Conservation (phyloP, 2,797 vertebrate species). For the Muraenolepis orangiensis region DNA sequence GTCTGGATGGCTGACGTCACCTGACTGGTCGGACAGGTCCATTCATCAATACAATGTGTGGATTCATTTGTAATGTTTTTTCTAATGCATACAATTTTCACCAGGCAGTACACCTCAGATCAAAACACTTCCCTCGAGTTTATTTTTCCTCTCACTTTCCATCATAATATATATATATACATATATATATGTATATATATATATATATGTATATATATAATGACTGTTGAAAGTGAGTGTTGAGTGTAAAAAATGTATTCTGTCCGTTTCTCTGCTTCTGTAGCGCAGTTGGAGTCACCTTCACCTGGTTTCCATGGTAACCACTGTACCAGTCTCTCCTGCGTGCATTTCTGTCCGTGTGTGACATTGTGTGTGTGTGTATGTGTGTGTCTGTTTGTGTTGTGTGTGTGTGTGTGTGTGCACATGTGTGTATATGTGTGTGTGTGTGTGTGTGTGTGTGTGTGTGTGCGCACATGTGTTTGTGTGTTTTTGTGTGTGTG, state of each 20-base stretch:
- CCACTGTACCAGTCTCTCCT: slow-evolving; percentile 7
- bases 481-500: slow-evolving; percentile 2
- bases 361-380: background rate
- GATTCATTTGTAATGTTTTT: slow-evolving; percentile 51
- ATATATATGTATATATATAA: slow-evolving; percentile 18
- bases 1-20: slow-evolving; percentile 20
- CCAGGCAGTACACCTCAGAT: slow-evolving; percentile 44
- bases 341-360: background rate
- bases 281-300: slow-evolving; percentile 31
- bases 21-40: no score
- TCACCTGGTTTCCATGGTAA: slow-evolving; percentile 44
- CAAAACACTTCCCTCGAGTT: slow-evolving; percentile 33
- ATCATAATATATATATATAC: background rate
- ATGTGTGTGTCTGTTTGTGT: background rate
- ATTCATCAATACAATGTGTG: background rate
- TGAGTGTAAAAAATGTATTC: background rate
- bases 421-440: background rate
- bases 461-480: slow-evolving; percentile 16
- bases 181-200: background rate
- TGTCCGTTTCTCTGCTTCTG: slow-evolving; percentile 27
- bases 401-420: background rate
- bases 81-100: slow-evolving; percentile 40
- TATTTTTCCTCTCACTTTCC: slow-evolving; percentile 9
- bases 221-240: no score
- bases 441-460: background rate